Conservation (phyloP, 1,140 invertebrate genomes). For the Drosophila ercepeae region DNA sequence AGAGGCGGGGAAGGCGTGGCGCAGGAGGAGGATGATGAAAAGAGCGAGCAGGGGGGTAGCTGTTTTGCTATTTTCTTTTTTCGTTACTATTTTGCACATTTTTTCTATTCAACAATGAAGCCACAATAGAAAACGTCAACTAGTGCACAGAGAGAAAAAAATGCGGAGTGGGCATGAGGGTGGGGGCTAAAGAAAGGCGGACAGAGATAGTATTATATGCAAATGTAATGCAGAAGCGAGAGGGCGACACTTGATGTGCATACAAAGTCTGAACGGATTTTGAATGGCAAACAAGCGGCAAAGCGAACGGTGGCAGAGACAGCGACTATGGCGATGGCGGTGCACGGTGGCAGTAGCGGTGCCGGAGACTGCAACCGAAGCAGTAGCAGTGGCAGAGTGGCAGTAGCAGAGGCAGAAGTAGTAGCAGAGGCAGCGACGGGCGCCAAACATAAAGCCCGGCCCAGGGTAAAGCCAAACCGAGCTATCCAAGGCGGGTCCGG, state of each 20-base stretch:
- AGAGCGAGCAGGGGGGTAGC: constrained; percentile 17
- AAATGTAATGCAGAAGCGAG: constrained; percentile 60
- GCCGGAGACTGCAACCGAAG: neutral
- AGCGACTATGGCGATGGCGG: constrained; percentile 1
- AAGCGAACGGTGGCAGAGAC: constrained; percentile 32
- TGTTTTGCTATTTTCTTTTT: constrained; percentile 77
- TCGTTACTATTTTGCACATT: constrained; percentile 81
- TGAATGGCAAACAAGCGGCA: constrained; percentile 80
- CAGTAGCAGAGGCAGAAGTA: constrained; percentile 7
- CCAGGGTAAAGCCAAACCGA: constrained; percentile 47
- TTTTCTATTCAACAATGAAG: constrained; percentile 83
- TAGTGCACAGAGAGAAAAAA: constrained; percentile 57
- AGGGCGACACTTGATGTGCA: constrained; percentile 67
- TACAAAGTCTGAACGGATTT: constrained; percentile 81
- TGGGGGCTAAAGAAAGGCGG: constrained; percentile 30
- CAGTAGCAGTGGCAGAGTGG: neutral
- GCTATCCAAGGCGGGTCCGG: constrained; percentile 22
- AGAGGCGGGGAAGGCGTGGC: constrained; percentile 2
- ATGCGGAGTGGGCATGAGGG: neutral
- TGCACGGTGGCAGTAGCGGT: neutral
- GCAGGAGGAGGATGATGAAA: neutral
- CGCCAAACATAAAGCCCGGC: constrained; percentile 47
- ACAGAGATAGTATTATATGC: constrained; percentile 54
- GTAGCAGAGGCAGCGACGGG: constrained; percentile 2
- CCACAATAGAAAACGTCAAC: constrained; percentile 80